Base-by-base conservation (phyloP, 2,113 vertebrate genomes). In the Okapia johnstoni region DNA sequence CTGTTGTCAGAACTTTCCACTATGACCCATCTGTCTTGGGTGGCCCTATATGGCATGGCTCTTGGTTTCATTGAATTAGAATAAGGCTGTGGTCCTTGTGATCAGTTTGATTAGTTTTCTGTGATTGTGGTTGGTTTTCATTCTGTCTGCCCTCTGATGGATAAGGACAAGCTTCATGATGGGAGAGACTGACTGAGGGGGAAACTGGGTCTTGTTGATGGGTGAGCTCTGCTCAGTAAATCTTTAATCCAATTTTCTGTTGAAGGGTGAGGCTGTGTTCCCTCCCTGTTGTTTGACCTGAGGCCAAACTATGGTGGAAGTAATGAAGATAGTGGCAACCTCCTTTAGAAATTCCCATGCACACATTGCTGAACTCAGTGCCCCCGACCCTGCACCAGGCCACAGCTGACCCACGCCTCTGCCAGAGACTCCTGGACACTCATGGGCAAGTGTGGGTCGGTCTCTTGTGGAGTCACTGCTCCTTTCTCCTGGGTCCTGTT, bases 391-490 rank as follows among this genome's bases (percentile, higher is more conserved):
- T 66, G 63, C 33, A 66, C 9, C 63, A 66, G 33, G 17, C 63
- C 63, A 21, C 33, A 0, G 2, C 63, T 66, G 63, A 36, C 33
- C 33, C 63, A 66, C 8, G 0, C 16, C 63, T 36, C 33, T 36
- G 63, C 33, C 17, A 66, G 63, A 66, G 33, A 11, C 16, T 36
- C 61, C 63, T 66, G 63, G 30, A 66, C 33, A 36, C 63, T 66
- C 33, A 36, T 0, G 2, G 33, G 8, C 33, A 66, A 66, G n/a
- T 19, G 17, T 19, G 63, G 33, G 33, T 66, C 63, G 19, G 63
- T 36, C 63, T 11, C 33, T 36, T 36, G 8, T 36, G 63, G 33
- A 33, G 63, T 19, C 33, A 19, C 5, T 36, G 33, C 33, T 36
- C 33, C 17, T 66, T 66, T 36, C 33, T 66, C 33, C 63, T 36